Conservation (phyloP, 2,797 vertebrate genomes). For the Pantherophis alleghaniensis region DNA sequence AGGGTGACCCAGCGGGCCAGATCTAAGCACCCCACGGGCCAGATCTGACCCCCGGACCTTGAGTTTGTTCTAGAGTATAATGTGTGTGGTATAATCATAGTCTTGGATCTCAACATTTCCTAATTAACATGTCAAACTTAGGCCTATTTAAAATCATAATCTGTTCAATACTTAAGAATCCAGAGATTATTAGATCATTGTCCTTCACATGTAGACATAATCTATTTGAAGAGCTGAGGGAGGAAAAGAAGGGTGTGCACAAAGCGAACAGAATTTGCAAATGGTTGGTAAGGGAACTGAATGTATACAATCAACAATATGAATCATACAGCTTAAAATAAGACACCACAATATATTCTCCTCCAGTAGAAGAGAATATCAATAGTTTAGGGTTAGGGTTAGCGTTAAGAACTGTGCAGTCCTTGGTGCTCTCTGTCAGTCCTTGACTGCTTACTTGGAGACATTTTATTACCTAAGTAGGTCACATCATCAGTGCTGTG, state of each 20-base stretch:
- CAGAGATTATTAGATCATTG: background rate
- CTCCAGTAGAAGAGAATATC: background rate
- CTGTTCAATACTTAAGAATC: background rate
- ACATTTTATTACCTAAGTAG: background rate
- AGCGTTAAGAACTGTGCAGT: background rate
- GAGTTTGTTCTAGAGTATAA: background rate
- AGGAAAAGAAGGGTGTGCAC: background rate
- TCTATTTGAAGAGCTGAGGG: background rate
- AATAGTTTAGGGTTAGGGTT: background rate
- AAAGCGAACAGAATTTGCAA: background rate
- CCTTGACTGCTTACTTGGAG: background rate
- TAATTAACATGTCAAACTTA: background rate
- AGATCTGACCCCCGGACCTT: no score
- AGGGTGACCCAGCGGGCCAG: no score
- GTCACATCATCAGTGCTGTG: background rate
- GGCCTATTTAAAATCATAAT: background rate
- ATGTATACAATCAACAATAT: background rate
- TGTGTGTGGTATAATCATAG: background rate
- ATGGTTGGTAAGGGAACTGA: background rate
- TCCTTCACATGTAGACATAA: background rate
- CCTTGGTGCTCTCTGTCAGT: background rate
- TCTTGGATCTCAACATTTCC: background rate
- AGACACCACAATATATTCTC: background rate
- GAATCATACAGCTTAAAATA: background rate
- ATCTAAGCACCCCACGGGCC: no score